Conservation (phyloP, 2,888 invertebrate genomes). For the Leptopilina drosophilae region DNA sequence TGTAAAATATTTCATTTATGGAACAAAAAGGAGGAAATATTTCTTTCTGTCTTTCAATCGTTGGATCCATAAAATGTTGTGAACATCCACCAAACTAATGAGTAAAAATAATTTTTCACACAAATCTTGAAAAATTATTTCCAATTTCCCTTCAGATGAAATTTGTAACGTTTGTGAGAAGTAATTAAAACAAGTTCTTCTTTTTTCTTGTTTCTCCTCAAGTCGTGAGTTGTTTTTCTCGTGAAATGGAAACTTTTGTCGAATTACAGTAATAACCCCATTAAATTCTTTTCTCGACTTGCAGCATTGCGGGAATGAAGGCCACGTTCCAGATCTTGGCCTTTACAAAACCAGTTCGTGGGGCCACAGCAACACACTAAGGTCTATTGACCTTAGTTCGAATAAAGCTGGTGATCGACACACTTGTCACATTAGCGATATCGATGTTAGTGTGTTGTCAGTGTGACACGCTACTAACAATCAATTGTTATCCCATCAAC, state of each 20-base stretch:
- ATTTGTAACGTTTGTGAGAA: no score
- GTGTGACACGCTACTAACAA: conserved; percentile 38
- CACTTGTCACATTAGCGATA: conserved; percentile 49
- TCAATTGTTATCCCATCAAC: conserved; percentile 32
- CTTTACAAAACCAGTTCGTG: conserved; percentile 66
- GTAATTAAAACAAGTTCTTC: no score
- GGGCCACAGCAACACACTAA: conserved; percentile 57
- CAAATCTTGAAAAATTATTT: no score
- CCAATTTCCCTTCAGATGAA: no score
- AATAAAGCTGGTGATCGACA: conserved; percentile 49
- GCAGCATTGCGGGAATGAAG: conserved; percentile 56
- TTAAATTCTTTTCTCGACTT: conserved; percentile 31
- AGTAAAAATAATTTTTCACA: no score
- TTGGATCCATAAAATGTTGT: no score
- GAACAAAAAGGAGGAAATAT: no score
- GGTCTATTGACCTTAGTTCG: conserved; percentile 63
- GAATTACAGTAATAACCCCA: background rate
- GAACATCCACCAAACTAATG: no score
- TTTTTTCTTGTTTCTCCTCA: no score
- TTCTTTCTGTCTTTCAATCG: no score
- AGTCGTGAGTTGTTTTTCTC: no score
- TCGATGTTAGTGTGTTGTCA: conserved; percentile 43
- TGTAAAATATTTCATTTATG: no score
- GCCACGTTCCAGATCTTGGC: conserved; percentile 71
- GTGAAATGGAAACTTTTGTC: conserved; percentile 4